Conservation (phyloP, 1,140 invertebrate species). For the Lasaia peninsularis region DNA sequence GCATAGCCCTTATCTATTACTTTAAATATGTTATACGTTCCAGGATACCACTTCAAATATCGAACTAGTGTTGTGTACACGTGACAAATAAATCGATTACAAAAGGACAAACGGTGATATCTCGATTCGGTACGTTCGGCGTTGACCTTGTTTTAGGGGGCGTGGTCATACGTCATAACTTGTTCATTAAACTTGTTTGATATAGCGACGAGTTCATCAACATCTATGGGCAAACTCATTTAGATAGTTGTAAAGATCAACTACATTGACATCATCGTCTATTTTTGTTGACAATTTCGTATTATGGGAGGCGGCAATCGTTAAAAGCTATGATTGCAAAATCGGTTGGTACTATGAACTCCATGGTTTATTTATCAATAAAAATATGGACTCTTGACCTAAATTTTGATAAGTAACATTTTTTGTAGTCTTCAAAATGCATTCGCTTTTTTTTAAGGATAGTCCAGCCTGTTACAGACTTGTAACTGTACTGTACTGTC, state of each 20-base stretch:
- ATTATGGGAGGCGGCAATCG: not conserved
- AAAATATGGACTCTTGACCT: too few species aligned
- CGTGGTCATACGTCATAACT: constrained; percentile 47
- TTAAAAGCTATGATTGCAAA: not conserved
- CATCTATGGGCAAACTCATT: constrained; percentile 2
- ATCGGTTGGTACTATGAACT: not conserved
- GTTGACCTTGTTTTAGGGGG: constrained; percentile 34
- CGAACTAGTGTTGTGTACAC: not conserved
- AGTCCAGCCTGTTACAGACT: too few species aligned
- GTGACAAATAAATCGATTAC: not conserved
- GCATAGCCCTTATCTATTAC: too few species aligned
- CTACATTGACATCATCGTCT: not conserved
- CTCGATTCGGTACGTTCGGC: constrained; percentile 8
- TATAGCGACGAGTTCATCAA: not conserved
- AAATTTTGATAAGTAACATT: too few species aligned
- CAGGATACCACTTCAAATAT: too few species aligned
- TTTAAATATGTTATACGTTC: too few species aligned
- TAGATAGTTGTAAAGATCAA: not conserved
- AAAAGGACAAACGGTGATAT: not conserved
- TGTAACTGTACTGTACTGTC: too few species aligned
- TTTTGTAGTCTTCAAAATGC: too few species aligned
- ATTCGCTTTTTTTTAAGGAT: too few species aligned
- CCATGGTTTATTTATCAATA: too few species aligned
- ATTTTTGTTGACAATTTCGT: not conserved
- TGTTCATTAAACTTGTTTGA: constrained; percentile 6